Percentiles rank a stretch among this genome's conserved stretches.
Conservation (phyloP, 2,888 invertebrate species). For the Xanthorhoe spadicearia region DNA sequence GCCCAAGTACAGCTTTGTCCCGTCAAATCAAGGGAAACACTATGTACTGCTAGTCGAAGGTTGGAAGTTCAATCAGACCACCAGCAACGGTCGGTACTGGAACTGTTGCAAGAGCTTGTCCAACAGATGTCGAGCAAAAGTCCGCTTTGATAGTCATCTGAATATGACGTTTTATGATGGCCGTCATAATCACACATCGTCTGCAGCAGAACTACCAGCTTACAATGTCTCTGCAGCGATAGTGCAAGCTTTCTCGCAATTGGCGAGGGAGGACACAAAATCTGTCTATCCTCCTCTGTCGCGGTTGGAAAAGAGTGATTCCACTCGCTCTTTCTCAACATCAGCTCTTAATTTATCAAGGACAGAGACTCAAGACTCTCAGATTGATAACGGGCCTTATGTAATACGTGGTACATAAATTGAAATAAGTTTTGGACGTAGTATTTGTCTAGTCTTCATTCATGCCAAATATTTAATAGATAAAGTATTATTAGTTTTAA, state of each 20-base stretch:
- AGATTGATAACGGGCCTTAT: not conserved
- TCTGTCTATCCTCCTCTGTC: slow-evolving; percentile 3
- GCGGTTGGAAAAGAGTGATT: not conserved
- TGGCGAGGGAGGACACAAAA: slow-evolving; percentile 2
- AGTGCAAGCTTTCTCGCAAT: slow-evolving; percentile 18
- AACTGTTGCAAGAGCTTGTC: slow-evolving; percentile 45
- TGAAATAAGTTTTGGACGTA: not conserved
- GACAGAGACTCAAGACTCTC: not conserved
- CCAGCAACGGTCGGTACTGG: slow-evolving; percentile 43
- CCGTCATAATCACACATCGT: slow-evolving; percentile 43
- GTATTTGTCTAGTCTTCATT: not conserved
- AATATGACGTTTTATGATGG: slow-evolving; percentile 41
- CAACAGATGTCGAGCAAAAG: slow-evolving; percentile 44
- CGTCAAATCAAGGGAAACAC: slow-evolving; percentile 49
- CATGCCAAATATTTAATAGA: not conserved
- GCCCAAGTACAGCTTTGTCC: slow-evolving; percentile 49
- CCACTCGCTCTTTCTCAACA: not conserved
- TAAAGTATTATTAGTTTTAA: slow-evolving; percentile 6
- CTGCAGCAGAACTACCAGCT: slow-evolving; percentile 21
- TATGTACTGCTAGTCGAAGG: slow-evolving; percentile 43
- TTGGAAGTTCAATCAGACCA: slow-evolving; percentile 46
- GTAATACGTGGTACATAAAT: slow-evolving; percentile 2
- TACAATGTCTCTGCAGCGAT: slow-evolving; percentile 29
- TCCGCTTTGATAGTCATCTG: slow-evolving; percentile 41
- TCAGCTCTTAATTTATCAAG: slow-evolving; percentile 13